These are phyloP conservation scores for Orthosia gracilis DNA, from an alignment of 2,888 invertebrate genomes.

Conservation along the genomic window DNA sequence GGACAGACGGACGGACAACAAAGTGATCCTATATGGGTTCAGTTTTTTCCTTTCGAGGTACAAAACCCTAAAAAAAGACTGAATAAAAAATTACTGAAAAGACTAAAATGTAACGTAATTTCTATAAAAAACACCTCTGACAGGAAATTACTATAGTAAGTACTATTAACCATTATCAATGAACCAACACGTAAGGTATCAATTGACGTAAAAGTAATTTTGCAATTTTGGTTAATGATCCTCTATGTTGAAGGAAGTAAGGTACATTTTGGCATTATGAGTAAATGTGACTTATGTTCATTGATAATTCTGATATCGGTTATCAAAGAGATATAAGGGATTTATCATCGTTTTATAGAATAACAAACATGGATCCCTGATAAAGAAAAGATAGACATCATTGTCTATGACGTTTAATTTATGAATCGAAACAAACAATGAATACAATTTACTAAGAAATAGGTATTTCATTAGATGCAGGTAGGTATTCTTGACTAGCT, in stretches of 20 bases:
- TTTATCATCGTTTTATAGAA: conserved; percentile 31
- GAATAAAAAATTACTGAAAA: conserved; percentile 28
- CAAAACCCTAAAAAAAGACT: too few relatives aligned
- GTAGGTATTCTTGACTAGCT: too few relatives aligned
- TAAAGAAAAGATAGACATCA: conserved; percentile 1
- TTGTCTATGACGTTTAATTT: conserved; percentile 5
- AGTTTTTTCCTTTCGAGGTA: too few relatives aligned
- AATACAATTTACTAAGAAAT: not conserved
- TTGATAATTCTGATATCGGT: not conserved
- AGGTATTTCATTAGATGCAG: too few relatives aligned
- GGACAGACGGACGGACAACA: too few relatives aligned
- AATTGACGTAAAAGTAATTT: too few relatives aligned
- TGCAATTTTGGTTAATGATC: too few relatives aligned
- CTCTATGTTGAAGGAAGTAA: too few relatives aligned
- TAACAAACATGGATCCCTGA: conserved; percentile 9
- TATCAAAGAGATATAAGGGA: too few relatives aligned
- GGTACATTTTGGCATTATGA: too few relatives aligned
- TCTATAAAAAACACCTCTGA: conserved; percentile 6
- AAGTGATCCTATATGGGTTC: too few relatives aligned
- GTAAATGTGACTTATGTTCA: not conserved
- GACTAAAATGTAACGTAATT: not conserved
- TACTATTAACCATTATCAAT: conserved; percentile 25
- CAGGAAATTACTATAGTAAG: conserved; percentile 37
- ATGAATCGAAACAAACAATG: conserved; percentile 37
- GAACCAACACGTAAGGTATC: not conserved